Evolutionary conservation across 2,888 invertebrate genomes (phyloP), one percentile per base, ranked within the genome.

Genomic region (Rhagophthalmus giganteus): DNA sequence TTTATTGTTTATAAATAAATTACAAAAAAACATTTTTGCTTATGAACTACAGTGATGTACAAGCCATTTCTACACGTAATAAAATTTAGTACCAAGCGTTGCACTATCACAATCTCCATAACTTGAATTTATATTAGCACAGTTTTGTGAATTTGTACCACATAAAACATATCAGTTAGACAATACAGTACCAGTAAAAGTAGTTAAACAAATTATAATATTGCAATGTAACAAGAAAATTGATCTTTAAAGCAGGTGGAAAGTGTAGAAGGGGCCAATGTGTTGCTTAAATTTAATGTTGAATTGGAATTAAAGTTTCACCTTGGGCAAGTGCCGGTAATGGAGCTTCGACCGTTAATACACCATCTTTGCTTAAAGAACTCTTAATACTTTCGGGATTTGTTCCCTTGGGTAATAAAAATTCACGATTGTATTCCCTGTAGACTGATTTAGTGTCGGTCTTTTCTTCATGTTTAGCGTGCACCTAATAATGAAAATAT

Each of bases 401-500:
- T 51, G 96, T 94, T 66, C 96, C 96, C 76, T 94, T 92, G 3
- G 97, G 98, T 74, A 98, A 79, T 74, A 96, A 81, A 81, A 97
- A 98, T 78, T 96, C 96, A 62, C 95, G 85, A 78, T 96, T 96
- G 85, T 97, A 98, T 77, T 98, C 97, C 78, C 96, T 86, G 83
- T 94, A 97, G 55, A 96, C 94, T 30, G 94, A 93, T 79, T 95
- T 94, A 71, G 91, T 93, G 77, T 95, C 94, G 39, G 92, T 87
- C 78, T 96, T 96, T 78, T 98, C 97, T 77, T 98, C 96, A 78
- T 98, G 98, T 77, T 95, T 95, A 55, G 97, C 97, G 73, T 96
- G 94, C 38, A 96, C 94, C 94, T 94, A 78, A 82, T 79, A 63
- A 53, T n/a, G n/a, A n/a, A n/a, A n/a, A n/a, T n/a, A n/a, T n/a